Base-by-base conservation (phyloP, 1,140 invertebrate genomes). In the Polypedilum vanderplanki region DNA sequence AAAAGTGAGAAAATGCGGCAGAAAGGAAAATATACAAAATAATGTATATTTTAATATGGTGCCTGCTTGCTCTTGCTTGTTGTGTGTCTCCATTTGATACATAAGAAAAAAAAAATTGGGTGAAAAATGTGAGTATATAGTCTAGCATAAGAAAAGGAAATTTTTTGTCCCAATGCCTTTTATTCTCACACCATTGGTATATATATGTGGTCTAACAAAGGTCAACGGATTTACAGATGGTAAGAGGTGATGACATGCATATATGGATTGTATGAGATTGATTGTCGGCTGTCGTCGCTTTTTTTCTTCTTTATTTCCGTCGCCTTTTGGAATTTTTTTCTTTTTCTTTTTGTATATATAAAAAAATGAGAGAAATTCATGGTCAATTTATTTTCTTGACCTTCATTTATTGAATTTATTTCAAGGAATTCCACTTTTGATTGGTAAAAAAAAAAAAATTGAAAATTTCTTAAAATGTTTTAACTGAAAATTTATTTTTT, bases 191-290 rank as follows among this genome's bases (percentile, higher is more conserved):
- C 46, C n/a, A n/a, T n/a, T n/a, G 4, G 17, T n/a, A n/a, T n/a
- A n/a, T n/a, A 18, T 70, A 22, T 70, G 17, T 70, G 17, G 9
- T 33, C 17, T 70, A 18, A 70, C 18, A 70, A 70, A 70, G 65
- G 65, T 70, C 65, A 70, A 70, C 65, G 65, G 20, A 70, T 70
- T 70, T 22, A 70, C 65, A 3, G 17, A 18, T n/a, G 9, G n/a
- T n/a, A 9, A 7, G 65, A 70, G 65, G 65, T 70, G 65, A 70
- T 70, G 65, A 70, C 65, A 70, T 70, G 17, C 65, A 70, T 22
- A 70, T 70, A 70, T 70, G 65, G 15, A n/a, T 22, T 18, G n/a
- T n/a, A 7, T 20, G 20, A 70, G 65, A 70, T 70, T 70, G 65
- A 70, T 70, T 18, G 17, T 70, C 17, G 65, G 17, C 17, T 70